phyloP scores from a whole-genome alignment of 2,797 vertebrate genomes.

The Dermochelys coriacea region DNA sequence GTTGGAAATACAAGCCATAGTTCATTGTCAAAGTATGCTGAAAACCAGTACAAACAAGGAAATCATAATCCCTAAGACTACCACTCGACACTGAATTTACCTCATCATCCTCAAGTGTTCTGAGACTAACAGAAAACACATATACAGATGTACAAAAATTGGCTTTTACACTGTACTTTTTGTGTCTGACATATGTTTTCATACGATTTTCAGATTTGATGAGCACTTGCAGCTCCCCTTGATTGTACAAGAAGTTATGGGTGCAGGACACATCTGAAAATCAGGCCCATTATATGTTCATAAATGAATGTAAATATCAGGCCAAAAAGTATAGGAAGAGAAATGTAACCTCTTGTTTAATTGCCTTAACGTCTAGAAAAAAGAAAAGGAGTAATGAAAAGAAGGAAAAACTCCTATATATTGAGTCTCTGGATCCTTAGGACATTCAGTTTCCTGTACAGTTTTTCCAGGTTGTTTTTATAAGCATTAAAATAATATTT shows the following conservation, averaged over 20 bases:
- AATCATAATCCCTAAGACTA: background rate
- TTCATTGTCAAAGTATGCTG: background rate
- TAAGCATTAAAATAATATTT: background rate
- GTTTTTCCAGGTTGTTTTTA: background rate
- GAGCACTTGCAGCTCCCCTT: background rate
- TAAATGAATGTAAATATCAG: background rate
- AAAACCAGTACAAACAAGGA: background rate
- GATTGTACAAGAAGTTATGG: background rate
- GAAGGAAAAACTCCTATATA: background rate
- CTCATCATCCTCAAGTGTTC: background rate
- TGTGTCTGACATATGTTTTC: background rate
- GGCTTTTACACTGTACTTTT: background rate
- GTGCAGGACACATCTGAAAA: background rate
- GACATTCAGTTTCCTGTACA: background rate
- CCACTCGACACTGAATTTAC: background rate
- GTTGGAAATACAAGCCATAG: background rate
- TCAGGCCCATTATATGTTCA: too few relatives aligned
- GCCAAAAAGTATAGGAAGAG: background rate
- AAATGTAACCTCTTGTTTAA: background rate
- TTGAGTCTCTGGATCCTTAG: background rate
- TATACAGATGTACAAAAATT: background rate
- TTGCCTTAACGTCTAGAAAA: background rate
- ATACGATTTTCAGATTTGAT: constrained; percentile 1
- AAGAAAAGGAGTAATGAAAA: background rate
- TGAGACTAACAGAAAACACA: background rate